Conservation (phyloP, 2,113 vertebrate species). For the Zapornia atra region DNA sequence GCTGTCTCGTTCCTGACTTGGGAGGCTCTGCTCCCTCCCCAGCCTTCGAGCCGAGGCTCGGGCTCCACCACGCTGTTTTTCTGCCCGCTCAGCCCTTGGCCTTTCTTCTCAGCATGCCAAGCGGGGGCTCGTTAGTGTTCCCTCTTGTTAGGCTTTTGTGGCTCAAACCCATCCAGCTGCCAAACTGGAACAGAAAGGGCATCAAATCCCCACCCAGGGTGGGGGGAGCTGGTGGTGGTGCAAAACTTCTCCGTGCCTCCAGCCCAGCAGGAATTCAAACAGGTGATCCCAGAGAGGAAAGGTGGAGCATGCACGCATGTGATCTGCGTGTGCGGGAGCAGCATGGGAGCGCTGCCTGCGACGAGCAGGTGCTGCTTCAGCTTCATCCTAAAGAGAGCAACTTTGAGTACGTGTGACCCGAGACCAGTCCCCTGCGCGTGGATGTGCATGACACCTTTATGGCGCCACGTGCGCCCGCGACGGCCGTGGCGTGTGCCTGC, state of each 20-base stretch:
- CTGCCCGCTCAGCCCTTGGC: constrained; percentile 25
- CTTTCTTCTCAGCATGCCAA: constrained; percentile 62
- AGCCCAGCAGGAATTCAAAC: neutral
- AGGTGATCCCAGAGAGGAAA: constrained; percentile 7
- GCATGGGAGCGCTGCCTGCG: neutral
- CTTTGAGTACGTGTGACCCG: accelerated
- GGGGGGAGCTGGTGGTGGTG: neutral
- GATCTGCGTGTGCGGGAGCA: neutral
- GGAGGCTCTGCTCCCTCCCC: neutral
- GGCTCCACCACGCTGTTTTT: constrained; percentile 21
- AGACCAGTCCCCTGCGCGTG: neutral
- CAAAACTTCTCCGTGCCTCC: neutral
- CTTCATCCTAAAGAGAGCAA: neutral
- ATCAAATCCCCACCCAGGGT: neutral
- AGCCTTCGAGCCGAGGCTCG: neutral
- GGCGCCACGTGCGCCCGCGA: neutral
- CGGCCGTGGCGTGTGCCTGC: neutral
- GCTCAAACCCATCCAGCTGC: neutral
- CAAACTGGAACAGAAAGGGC: constrained; percentile 43
- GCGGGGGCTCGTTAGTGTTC: constrained; percentile 50
- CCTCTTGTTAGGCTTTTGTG: constrained; percentile 49
- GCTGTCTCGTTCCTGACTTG: neutral
- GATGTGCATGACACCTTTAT: neutral
- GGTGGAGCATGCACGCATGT: accelerated
- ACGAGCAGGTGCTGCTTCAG: neutral